These are phyloP conservation scores for Zele albiditarsus DNA, from an alignment of 2,888 invertebrate genomes.

Conservation along the genomic window DNA sequence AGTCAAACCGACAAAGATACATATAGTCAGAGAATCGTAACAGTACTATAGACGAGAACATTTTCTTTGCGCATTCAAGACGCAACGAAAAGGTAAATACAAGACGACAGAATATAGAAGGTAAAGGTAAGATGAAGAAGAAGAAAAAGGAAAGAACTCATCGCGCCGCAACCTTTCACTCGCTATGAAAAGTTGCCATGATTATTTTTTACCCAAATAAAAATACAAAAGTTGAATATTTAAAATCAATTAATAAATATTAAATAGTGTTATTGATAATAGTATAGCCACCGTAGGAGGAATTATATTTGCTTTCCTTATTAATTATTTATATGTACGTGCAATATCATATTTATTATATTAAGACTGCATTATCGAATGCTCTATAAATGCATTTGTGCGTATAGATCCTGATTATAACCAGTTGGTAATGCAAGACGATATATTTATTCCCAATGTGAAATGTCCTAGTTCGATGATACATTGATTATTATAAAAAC, in stretches of 20 bases:
- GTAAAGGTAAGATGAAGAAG: background rate
- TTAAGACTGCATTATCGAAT: background rate
- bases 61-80: slow-evolving; percentile 7
- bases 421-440: background rate
- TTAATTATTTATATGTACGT: too few relatives aligned
- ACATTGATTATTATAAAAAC: background rate
- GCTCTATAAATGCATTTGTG: slow-evolving; percentile 20
- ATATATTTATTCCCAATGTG: background rate
- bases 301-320: too few relatives aligned
- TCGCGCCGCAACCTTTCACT: background rate
- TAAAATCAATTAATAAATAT: background rate
- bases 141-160: background rate
- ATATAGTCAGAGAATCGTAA: background rate
- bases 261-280: background rate
- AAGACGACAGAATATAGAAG: background rate
- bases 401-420: slow-evolving; percentile 19
- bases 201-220: background rate
- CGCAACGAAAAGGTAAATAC: background rate
- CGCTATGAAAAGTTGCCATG: background rate
- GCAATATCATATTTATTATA: background rate
- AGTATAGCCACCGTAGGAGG: too few relatives aligned
- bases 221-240: too few relatives aligned
- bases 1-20: background rate
- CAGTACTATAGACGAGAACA: background rate
- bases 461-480: background rate